These are phyloP conservation scores for Atrichornis clamosus DNA, from an alignment of 2,113 vertebrate species.

Conservation along the genomic window DNA sequence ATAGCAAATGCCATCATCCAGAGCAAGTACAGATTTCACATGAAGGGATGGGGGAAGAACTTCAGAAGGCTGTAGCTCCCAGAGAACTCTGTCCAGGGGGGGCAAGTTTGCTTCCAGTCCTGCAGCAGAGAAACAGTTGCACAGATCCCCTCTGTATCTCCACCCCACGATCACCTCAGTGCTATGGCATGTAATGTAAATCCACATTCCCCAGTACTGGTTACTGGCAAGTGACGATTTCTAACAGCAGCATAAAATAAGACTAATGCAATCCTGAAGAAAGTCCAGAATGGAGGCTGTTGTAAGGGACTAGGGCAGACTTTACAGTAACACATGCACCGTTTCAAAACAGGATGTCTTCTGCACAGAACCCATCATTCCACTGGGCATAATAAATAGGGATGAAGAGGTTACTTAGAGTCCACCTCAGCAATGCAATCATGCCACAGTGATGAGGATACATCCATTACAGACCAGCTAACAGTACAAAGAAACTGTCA, in stretches of 20 bases:
- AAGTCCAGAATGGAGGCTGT: not conserved
- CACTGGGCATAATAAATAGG: not conserved
- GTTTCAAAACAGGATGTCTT: not conserved
- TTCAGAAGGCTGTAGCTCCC: not conserved
- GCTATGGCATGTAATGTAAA: not conserved
- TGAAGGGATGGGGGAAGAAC: not conserved
- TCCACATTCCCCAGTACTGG: not conserved
- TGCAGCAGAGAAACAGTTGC: not conserved
- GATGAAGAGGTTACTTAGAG: not conserved
- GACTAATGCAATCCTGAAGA: not conserved
- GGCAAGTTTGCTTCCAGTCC: not conserved
- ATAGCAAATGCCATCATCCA: not conserved
- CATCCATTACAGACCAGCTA: not conserved
- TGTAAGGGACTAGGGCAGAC: not conserved
- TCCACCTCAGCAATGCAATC: not conserved
- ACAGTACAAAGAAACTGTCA: not conserved
- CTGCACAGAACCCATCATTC: not conserved
- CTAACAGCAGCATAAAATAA: not conserved
- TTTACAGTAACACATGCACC: not conserved
- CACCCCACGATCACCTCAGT: not conserved
- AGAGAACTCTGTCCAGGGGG: not conserved
- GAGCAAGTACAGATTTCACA: not conserved
- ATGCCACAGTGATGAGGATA: not conserved
- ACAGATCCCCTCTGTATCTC: not conserved
- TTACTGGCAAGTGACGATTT: not conserved